phyloP scores from a whole-genome alignment of 2,888 invertebrate species.

The Synanthedon andrenaeformis region DNA sequence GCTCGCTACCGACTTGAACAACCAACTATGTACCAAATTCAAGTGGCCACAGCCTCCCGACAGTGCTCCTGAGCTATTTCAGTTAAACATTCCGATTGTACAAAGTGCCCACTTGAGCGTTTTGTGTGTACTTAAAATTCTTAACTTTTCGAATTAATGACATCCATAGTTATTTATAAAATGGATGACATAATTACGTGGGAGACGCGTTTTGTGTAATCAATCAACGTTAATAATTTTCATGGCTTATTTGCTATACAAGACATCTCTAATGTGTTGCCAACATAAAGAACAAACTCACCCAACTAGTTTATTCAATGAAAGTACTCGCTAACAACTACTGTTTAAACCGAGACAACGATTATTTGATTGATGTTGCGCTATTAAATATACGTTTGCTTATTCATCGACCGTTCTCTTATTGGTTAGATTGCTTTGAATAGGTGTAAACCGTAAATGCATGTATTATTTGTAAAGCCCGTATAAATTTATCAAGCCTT shows the following conservation, averaged over 20 bases:
- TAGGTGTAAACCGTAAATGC: neutral
- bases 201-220: constrained; percentile 2
- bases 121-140: constrained; percentile 29
- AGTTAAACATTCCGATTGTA: constrained; percentile 31
- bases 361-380: constrained; percentile 12
- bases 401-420: constrained; percentile 5
- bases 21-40: constrained; percentile 17
- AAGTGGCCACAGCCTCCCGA: constrained; percentile 22
- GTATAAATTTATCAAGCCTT: neutral
- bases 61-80: constrained; percentile 28
- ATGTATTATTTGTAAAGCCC: neutral
- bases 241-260: constrained; percentile 2
- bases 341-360: constrained; percentile 9
- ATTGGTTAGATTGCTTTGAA: neutral
- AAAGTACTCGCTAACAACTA: constrained; percentile 11
- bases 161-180: constrained; percentile 35
- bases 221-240: constrained; percentile 4
- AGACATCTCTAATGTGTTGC: constrained; percentile 1
- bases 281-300: constrained; percentile 1
- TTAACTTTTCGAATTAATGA: constrained; percentile 16
- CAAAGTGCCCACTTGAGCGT: constrained; percentile 30
- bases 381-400: constrained; percentile 15
- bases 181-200: constrained; percentile 31
- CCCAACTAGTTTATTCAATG: constrained; percentile 8
- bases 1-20: constrained; percentile 22